A percentile compares a stretch with the other conserved stretches of the same genome.
phyloP scores from a whole-genome alignment of 2,888 invertebrate genomes.

The Margaritifera margaritifera region DNA sequence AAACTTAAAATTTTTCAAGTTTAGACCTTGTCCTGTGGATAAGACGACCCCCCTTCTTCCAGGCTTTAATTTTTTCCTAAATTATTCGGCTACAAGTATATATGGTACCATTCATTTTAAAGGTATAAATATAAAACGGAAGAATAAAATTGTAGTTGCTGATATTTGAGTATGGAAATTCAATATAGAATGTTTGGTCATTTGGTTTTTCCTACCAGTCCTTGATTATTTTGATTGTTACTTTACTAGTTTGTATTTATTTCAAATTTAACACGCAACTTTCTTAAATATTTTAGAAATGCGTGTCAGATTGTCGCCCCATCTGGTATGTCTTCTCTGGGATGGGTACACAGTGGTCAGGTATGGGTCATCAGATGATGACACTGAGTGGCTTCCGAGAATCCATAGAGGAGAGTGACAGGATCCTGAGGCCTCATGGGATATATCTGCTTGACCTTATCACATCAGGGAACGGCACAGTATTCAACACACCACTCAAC shows the following conservation, averaged over 20 bases:
- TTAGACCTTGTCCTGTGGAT: too few species aligned
- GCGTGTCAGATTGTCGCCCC: conserved; percentile 76
- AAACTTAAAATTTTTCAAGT: too few species aligned
- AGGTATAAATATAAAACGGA: background rate
- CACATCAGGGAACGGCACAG: conserved; percentile 82
- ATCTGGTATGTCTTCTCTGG: conserved; percentile 97
- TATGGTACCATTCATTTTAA: too few species aligned
- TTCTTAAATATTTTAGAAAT: conserved; percentile 6
- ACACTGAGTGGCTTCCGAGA: conserved; percentile 85
- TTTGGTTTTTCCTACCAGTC: too few species aligned
- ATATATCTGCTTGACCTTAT: conserved; percentile 88
- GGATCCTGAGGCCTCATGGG: conserved; percentile 84
- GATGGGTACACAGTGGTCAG: conserved; percentile 99
- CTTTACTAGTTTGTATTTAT: too few species aligned
- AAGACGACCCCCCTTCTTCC: too few species aligned
- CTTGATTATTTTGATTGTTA: too few species aligned
- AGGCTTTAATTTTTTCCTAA: too few species aligned
- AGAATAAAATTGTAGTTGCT: background rate
- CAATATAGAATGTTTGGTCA: too few species aligned
- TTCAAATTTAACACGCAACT: too few species aligned
- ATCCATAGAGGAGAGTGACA: conserved; percentile 84
- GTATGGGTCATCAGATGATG: conserved; percentile 93
- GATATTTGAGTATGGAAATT: background rate
- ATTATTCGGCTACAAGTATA: too few species aligned
- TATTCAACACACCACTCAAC: conserved; percentile 88